These are phyloP conservation scores for Planococcus citri DNA, from an alignment of 1,140 invertebrate genomes.

Conservation along the genomic window DNA sequence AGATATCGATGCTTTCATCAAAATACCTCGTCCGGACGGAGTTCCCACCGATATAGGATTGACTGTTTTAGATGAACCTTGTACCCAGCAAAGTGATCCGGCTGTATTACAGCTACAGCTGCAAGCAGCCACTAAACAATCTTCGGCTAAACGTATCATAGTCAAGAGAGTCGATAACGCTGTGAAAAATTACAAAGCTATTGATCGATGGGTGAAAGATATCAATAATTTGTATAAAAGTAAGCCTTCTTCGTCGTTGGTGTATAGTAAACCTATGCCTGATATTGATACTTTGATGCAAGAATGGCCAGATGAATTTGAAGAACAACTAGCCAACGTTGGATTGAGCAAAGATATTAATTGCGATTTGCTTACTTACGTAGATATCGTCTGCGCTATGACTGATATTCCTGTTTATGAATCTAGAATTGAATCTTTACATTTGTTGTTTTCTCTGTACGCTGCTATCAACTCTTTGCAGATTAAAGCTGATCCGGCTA, in stretches of 20 bases:
- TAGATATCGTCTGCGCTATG: constrained; percentile 64
- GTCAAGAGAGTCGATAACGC: constrained; percentile 76
- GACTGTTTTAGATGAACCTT: constrained; percentile 84
- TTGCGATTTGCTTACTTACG: constrained; percentile 56
- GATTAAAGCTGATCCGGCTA: constrained; percentile 7
- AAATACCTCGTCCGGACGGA: constrained; percentile 70
- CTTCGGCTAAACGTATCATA: constrained; percentile 41
- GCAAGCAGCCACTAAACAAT: constrained; percentile 65
- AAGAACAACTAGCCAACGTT: constrained; percentile 60
- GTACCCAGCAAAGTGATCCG: constrained; percentile 86
- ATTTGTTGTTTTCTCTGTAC: constrained; percentile 80
- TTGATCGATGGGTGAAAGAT: constrained; percentile 89
- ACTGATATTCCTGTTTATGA: constrained; percentile 77
- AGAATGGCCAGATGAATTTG: constrained; percentile 83
- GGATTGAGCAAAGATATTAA: constrained; percentile 57
- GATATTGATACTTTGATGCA: constrained; percentile 88
- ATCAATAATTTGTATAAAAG: constrained; percentile 75
- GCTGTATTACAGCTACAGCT: constrained; percentile 86
- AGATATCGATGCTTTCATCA: constrained; percentile 95
- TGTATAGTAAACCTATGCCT: constrained; percentile 63
- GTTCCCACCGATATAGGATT: constrained; percentile 62
- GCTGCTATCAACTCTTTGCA: constrained; percentile 51
- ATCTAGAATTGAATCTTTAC: constrained; percentile 72
- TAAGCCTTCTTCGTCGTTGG: constrained; percentile 51
- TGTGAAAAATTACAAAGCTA: constrained; percentile 72